Evolutionary conservation across 2,888 invertebrate species (phyloP), one percentile per base, ranked within the genome.

Genomic region (Sacculina carcini): DNA sequence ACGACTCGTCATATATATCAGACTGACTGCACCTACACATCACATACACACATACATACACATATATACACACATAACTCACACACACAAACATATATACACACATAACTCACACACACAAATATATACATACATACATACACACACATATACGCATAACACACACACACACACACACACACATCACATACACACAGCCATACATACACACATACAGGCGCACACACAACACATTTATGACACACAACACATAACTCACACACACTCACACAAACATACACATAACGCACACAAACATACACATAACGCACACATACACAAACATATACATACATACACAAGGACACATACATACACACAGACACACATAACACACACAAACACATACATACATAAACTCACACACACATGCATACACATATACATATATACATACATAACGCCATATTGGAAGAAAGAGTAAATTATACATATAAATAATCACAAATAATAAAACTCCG

Each of bases 1-100:
- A 90, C 58, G 89, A 86, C 66, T 96, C 92, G 65, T 92, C 89
- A 69, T 96, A 99, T 26, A 98, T 69, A 58, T 84, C 83, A 62
- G 80, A 78, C 65, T 98, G 96, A 59, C 77, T 78, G 1, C 92
- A 83, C 59, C 75, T 77, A 57, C 48, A 67, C 64, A 51, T 51
- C 50, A 40, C 53, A 21, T 46, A 51, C 23, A 34, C 10, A 29
- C 14, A 28, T 10, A 21, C 19, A 7, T 5, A 26, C 2, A 10
- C 2, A 3, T 14, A 2, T 12, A 24, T 14, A 16, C 14, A 19
- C 14, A 42, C 14, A 16, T 19, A n/a, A n/a, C n/a, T n/a, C n/a
- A n/a, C n/a, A n/a, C n/a, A n/a, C n/a, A n/a, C n/a, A n/a, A n/a
- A n/a, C n/a, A n/a, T n/a, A n/a, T n/a, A n/a, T n/a, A n/a, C n/a